These are phyloP conservation scores for Hypsopygia costalis DNA, from an alignment of 2,888 invertebrate species.

Conservation along the genomic window DNA sequence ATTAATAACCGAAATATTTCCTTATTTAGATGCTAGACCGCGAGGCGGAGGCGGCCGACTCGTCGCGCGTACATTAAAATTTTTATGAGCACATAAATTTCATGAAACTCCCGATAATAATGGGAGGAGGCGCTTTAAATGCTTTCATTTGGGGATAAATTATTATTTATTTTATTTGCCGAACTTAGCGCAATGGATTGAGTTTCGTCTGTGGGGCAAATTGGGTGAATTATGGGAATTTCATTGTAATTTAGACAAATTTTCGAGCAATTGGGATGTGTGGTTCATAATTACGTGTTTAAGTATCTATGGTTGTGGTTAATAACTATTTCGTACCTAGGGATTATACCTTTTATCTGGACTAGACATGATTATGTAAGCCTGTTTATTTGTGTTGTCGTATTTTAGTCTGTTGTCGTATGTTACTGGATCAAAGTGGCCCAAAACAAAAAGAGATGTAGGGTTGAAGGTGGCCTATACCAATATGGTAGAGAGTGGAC, in stretches of 20 bases:
- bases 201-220: neutral
- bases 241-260: neutral
- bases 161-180: constrained; percentile 17
- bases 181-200: neutral
- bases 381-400: too few relatives aligned
- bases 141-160: constrained; percentile 14
- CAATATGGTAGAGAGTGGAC: too few relatives aligned
- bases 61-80: constrained; percentile 10
- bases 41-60: neutral
- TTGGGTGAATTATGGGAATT: neutral
- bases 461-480: too few relatives aligned
- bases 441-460: too few relatives aligned
- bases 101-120: constrained; percentile 14
- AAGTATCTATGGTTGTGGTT: too few relatives aligned
- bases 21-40: neutral
- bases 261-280: neutral
- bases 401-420: too few relatives aligned
- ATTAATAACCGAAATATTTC: too few relatives aligned
- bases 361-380: too few relatives aligned
- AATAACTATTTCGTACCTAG: too few relatives aligned
- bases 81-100: constrained; percentile 17
- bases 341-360: too few relatives aligned
- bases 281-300: too few relatives aligned
- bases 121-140: constrained; percentile 10
- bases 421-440: too few relatives aligned